These are phyloP conservation scores for Chironomus tepperi DNA, from an alignment of 1,140 invertebrate species.

Conservation along the genomic window DNA sequence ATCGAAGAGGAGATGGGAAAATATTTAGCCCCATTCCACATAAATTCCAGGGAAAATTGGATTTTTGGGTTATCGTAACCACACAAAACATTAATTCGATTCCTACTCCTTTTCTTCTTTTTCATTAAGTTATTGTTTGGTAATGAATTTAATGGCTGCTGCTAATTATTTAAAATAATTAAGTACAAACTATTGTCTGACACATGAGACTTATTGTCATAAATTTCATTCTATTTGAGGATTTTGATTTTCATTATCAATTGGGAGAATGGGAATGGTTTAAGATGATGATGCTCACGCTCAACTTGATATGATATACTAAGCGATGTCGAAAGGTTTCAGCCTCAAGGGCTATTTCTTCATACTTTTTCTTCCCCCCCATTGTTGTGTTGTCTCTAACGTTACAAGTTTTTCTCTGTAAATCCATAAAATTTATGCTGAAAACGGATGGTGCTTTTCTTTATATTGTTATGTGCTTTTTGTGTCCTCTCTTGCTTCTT, in stretches of 20 bases:
- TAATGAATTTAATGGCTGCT: no score
- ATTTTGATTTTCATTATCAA: no score
- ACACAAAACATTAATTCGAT: not conserved
- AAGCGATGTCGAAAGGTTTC: not conserved
- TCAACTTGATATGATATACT: not conserved
- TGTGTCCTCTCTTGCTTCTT: not conserved
- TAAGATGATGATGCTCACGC: not conserved
- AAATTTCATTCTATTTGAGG: no score
- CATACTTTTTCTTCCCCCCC: not conserved
- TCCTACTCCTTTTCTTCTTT: no score
- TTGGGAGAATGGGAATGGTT: not conserved
- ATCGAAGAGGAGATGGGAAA: not conserved
- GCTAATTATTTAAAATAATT: no score
- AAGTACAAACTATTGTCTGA: no score
- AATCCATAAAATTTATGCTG: constrained; percentile 3
- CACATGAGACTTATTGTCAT: no score
- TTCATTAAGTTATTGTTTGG: no score
- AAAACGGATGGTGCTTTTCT: not conserved
- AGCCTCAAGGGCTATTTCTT: not conserved
- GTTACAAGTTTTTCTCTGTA: not conserved
- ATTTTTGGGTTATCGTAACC: constrained; percentile 17
- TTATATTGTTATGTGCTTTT: not conserved
- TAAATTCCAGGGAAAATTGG: not conserved
- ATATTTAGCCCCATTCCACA: not conserved
- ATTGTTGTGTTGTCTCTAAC: no score